Conservation (phyloP, 2,113 vertebrate species). For the Thinocorus orbignyianus region DNA sequence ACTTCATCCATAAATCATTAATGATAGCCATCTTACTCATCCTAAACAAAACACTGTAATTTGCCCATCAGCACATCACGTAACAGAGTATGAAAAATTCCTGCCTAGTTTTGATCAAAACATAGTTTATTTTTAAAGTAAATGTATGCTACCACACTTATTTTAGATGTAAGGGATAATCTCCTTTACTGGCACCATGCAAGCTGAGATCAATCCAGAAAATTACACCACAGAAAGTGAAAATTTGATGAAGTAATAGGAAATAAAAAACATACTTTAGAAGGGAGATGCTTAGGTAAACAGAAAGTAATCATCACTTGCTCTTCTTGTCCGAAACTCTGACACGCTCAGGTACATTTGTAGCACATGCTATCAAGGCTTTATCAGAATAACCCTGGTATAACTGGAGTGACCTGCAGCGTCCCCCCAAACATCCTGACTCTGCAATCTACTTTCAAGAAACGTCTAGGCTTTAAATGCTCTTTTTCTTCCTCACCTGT, state of each 20-base stretch:
- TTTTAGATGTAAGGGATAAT: not conserved
- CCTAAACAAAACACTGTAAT: not conserved
- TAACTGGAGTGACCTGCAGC: not conserved
- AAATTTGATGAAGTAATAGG: not conserved
- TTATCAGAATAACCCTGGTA: not conserved
- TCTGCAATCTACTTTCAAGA: not conserved
- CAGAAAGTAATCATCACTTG: not conserved
- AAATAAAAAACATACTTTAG: not conserved
- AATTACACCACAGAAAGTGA: not conserved
- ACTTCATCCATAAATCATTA: not conserved
- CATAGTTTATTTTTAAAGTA: not conserved
- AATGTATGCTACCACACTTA: not conserved
- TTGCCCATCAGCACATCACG: not conserved
- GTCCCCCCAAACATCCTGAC: not conserved
- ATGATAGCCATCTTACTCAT: not conserved
- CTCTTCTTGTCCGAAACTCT: not conserved
- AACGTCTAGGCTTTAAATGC: not conserved
- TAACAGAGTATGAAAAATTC: not conserved
- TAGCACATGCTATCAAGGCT: not conserved
- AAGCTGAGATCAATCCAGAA: not conserved
- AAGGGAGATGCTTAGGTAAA: not conserved
- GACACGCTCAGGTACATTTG: not conserved
- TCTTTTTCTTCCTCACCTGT: not conserved
- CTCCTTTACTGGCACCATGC: not conserved
- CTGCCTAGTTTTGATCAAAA: conserved; percentile 18